These are phyloP conservation scores for Gobionotothen gibberifrons DNA, from an alignment of 2,797 vertebrate genomes.

Conservation along the genomic window DNA sequence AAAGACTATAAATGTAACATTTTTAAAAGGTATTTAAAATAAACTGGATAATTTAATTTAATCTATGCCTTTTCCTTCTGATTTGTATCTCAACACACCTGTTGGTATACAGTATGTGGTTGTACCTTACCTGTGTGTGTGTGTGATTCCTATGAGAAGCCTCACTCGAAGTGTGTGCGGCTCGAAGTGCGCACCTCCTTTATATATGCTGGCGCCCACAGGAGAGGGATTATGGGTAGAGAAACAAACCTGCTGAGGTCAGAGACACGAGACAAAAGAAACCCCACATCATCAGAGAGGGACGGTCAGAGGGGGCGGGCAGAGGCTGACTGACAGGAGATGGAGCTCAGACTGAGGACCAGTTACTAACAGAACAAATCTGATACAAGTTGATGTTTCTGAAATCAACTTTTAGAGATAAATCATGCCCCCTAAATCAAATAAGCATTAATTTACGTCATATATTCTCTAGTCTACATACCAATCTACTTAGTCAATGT, in stretches of 20 bases:
- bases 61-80: neutral
- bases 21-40: neutral
- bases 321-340: constrained; percentile 34
- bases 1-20: neutral
- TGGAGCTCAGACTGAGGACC: neutral
- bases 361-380: neutral
- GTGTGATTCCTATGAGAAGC: constrained; percentile 73
- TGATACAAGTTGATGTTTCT: neutral
- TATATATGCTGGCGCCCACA: constrained; percentile 87
- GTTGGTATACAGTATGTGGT: constrained; percentile 1
- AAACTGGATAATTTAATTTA: neutral
- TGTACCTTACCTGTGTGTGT: constrained; percentile 81
- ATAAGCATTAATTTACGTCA: neutral
- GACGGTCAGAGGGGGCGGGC: constrained; percentile 46
- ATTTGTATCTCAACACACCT: constrained; percentile 18
- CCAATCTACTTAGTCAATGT: neutral
- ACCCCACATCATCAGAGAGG: constrained; percentile 81
- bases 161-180: constrained; percentile 83
- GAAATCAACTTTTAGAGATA: constrained; percentile 1
- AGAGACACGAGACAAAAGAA: constrained; percentile 82
- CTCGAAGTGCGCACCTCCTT: constrained; percentile 60
- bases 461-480: neutral
- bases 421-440: neutral
- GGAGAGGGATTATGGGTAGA: constrained; percentile 80
- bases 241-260: constrained; percentile 84